These are phyloP conservation scores for Epistrophella euchroma DNA, from an alignment of 2,888 invertebrate species.

Conservation along the genomic window DNA sequence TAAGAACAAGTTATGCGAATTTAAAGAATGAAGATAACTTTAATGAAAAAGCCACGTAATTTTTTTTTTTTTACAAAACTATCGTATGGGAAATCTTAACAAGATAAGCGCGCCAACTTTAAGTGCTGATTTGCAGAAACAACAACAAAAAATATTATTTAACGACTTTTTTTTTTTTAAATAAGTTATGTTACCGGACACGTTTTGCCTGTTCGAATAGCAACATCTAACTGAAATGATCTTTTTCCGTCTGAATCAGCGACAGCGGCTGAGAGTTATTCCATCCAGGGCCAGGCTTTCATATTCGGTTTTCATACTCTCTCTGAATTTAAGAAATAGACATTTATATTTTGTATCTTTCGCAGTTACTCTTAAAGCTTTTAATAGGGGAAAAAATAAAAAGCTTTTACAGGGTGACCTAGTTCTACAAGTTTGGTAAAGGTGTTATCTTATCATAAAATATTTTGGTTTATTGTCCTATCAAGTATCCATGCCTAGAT, in stretches of 20 bases:
- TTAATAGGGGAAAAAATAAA: slow-evolving; percentile 5
- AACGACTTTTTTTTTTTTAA: slow-evolving; percentile 1
- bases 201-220: slow-evolving; percentile 54
- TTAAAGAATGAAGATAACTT: neutral
- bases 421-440: neutral
- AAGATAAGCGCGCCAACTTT: slow-evolving; percentile 18
- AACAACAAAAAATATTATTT: slow-evolving; percentile 9
- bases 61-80: neutral
- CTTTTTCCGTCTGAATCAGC: slow-evolving; percentile 51
- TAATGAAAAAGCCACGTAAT: neutral
- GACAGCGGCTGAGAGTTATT: neutral
- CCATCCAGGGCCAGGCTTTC: neutral
- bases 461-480: slow-evolving; percentile 5
- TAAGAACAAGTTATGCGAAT: neutral
- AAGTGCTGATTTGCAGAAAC: neutral
- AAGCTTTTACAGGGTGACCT: slow-evolving; percentile 43
- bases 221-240: slow-evolving; percentile 64
- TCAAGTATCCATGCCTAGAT: neutral
- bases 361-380: slow-evolving; percentile 19
- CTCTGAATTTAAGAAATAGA: slow-evolving; percentile 3
- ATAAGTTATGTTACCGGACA: slow-evolving; percentile 5
- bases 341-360: neutral
- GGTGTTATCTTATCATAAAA: slow-evolving; percentile 12
- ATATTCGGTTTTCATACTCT: slow-evolving; percentile 2
- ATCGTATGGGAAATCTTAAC: neutral